phyloP scores from a whole-genome alignment of 2,888 invertebrate species.

The Polia nebulosa region DNA sequence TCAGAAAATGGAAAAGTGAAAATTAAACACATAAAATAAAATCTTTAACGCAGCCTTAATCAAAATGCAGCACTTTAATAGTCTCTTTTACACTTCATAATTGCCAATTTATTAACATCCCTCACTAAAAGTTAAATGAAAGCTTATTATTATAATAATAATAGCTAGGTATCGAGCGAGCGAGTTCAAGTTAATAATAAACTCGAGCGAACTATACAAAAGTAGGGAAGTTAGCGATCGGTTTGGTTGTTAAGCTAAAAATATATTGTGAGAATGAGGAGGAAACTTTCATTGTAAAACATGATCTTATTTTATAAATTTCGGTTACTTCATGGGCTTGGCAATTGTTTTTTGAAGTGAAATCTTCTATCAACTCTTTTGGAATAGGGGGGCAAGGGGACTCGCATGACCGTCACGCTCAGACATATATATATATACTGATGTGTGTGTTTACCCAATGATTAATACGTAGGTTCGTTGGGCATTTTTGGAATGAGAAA shows the following conservation, averaged over 20 bases:
- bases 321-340: neutral
- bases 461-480: too few species aligned
- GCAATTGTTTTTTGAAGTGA: too few species aligned
- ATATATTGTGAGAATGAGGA: slow-evolving; percentile 9
- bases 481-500: too few species aligned
- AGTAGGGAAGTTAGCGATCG: slow-evolving; percentile 24
- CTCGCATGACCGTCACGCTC: too few species aligned
- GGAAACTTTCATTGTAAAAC: neutral
- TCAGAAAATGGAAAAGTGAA: too few species aligned
- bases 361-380: too few species aligned
- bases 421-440: too few species aligned
- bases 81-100: neutral
- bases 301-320: neutral
- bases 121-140: neutral
- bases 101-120: neutral
- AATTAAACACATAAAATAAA: too few species aligned
- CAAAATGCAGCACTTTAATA: neutral
- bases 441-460: too few species aligned
- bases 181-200: slow-evolving; percentile 39
- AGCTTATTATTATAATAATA: slow-evolving; percentile 4
- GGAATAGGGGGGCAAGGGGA: too few species aligned
- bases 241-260: slow-evolving; percentile 15
- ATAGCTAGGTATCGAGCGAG: neutral
- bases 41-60: neutral
- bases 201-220: slow-evolving; percentile 43